Evolutionary conservation across 2,888 invertebrate species (phyloP), one percentile per base, ranked within the genome.

Genomic region (Lasius fuliginosus): DNA sequence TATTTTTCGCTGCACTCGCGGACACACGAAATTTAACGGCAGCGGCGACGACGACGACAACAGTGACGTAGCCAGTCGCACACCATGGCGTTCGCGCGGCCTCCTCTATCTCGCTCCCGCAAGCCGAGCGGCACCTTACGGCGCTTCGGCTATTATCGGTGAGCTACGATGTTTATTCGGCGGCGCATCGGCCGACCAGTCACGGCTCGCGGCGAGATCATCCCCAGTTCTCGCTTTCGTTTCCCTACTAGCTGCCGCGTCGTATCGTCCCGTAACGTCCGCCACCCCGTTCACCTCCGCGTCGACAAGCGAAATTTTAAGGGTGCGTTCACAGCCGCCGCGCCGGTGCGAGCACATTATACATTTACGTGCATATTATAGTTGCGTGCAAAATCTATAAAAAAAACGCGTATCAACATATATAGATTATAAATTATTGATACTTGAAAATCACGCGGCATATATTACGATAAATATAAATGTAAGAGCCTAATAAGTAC

Each of bases 11-110:
- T 60, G 18, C 69, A 69, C 53, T 60, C 79, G 58, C 40, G 56
- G 23, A 23, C 23, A 67, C 67, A 27, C 77, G 60, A 33, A 60
- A 11, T 36, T 79, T 8, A 79, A 69, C 64, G 62, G 36, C 64
- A n/a, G 12, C 64, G 68, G 12, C 64, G 68, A 73, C 68, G 58
- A 73, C 90, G 88, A 84, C 91, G 89, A 91, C 91, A 92, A 92
- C 92, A 91, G 92, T 92, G 91, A 91, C 92, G 92, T 92, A 90
- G 91, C 90, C 79, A 79, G 33, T 79, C 79, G 60, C 87, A 95
- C 95, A 95, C 96, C 95, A 96, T 96, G 90, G 95, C 96, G 96
- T 95, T 95, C 86, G 81, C 85, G 83, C 85, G 84, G 64, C 84
- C 81, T 87, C 85, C 82, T 85, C 87, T 76, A 83, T 89, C 89